phyloP scores from a whole-genome alignment of 53 echinoderm and acorn worm genomes.

The Temnopleurus reevesii region DNA sequence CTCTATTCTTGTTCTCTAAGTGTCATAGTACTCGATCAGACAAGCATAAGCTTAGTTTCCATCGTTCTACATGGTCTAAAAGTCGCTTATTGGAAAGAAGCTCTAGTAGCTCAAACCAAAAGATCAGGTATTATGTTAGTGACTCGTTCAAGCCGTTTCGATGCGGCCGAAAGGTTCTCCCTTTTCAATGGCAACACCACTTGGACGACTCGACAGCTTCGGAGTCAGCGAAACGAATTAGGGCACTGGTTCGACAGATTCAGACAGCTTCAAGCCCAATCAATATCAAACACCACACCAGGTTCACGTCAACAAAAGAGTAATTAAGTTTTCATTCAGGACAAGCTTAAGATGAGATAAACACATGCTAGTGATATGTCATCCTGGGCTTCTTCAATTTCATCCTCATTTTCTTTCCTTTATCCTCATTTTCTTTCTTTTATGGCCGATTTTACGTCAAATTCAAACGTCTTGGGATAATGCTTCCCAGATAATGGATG shows the following conservation, averaged over 20 bases:
- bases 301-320: slow-evolving; percentile 55
- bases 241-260: background rate
- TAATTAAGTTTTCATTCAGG: slow-evolving; percentile 59
- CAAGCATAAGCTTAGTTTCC: no score
- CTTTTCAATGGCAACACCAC: background rate
- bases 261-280: slow-evolving; percentile 42
- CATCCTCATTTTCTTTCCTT: background rate
- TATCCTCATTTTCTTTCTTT: background rate
- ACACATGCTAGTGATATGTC: slow-evolving; percentile 51
- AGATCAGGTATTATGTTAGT: no score
- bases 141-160: background rate
- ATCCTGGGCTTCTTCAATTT: background rate
- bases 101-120: no score
- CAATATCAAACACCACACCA: slow-evolving; percentile 7
- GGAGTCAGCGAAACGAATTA: slow-evolving; percentile 47
- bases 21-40: background rate
- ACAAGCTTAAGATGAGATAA: slow-evolving; percentile 21
- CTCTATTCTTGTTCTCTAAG: background rate
- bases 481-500: background rate
- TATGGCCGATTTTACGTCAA: no score
- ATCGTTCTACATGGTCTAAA: no score
- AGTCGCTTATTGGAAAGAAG: no score
- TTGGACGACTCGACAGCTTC: background rate
- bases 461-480: background rate
- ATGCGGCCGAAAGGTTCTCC: background rate